Conservation (phyloP, 1,140 invertebrate species). For the Zaprionus capensis region DNA sequence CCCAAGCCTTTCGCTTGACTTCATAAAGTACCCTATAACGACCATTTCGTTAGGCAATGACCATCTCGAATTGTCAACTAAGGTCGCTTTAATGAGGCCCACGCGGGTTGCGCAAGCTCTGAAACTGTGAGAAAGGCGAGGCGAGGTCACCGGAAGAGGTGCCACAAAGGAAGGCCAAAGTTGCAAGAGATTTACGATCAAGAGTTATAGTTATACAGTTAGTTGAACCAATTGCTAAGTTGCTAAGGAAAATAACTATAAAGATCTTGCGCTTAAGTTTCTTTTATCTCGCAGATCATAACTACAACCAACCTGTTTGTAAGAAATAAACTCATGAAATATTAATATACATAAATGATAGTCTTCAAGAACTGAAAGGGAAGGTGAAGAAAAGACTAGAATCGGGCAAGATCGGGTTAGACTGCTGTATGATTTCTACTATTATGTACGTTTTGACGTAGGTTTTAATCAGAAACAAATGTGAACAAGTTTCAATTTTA, state of each 20-base stretch:
- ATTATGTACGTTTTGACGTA: neutral
- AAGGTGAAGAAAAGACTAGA: constrained; percentile 4
- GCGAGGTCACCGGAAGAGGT: neutral
- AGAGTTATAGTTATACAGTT: constrained; percentile 4
- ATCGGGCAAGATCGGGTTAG: neutral
- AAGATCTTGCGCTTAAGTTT: neutral
- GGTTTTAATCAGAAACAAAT: neutral
- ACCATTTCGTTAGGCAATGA: constrained; percentile 56
- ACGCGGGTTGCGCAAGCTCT: constrained; percentile 41
- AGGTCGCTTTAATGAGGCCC: constrained; percentile 67
- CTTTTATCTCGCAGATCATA: neutral
- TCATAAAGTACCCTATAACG: constrained; percentile 27
- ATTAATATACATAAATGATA: constrained; percentile 12
- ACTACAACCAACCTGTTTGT: neutral
- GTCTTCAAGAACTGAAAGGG: neutral
- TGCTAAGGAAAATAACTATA: neutral
- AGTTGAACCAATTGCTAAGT: neutral
- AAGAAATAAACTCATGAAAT: neutral
- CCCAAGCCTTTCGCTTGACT: constrained; percentile 61
- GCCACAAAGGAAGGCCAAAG: neutral
- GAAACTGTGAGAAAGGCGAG: constrained; percentile 48
- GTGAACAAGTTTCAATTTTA: neutral
- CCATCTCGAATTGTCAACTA: constrained; percentile 61
- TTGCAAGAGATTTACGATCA: neutral
- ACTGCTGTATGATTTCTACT: constrained; percentile 1